Evolutionary conservation across 2,888 invertebrate species (phyloP), one percentile per base, ranked within the genome.

Genomic region (Chrysodeixis includens): DNA sequence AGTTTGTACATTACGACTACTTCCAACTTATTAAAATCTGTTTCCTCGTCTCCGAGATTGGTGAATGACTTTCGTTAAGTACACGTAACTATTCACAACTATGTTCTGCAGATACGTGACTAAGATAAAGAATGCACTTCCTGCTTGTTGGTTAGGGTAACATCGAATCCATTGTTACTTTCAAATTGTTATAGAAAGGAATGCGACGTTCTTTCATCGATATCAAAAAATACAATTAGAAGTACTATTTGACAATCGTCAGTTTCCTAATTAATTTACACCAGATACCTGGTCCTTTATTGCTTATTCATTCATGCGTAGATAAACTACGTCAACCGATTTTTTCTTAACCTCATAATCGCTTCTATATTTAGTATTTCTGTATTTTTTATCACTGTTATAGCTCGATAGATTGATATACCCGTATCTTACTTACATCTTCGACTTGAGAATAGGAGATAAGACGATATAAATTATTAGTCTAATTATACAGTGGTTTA

Each of bases 71-170:
- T 40, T 40, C 40, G 6, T 10, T 49, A 49, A 49, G 46, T 18
- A 20, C 20, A 49, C 20, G 18, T 20, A 49, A 10, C 18, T 49
- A 49, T 49, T 49, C 3, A 20, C 1, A 49, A 49, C 8, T 18
- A 10, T 53, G 55, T 46, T 56, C 14, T n/a, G 20, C 1, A 40
- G 49, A n/a, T 69, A 74, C 59, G 69, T 73, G 73, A 59, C 59
- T 54, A 51, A 61, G 18, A 56, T 62, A 32, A 59, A 62, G 14
- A 51, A 65, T 46, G 40, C 55, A 62, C 49, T 73, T 73, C 63
- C 64, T 63, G 12, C 35, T 55, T 3, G n/a, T 18, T 44, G 30
- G 40, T 56, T 16, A 64, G 30, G n/a, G 7, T 16, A 18, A 46
- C 3, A 4, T 9, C 44, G 10, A 35, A 35, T 35, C 9, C 12